A percentile compares a stretch with the other conserved stretches of the same genome.
phyloP scores from a whole-genome alignment of 2,888 invertebrate species.

The Lypha dubia region DNA sequence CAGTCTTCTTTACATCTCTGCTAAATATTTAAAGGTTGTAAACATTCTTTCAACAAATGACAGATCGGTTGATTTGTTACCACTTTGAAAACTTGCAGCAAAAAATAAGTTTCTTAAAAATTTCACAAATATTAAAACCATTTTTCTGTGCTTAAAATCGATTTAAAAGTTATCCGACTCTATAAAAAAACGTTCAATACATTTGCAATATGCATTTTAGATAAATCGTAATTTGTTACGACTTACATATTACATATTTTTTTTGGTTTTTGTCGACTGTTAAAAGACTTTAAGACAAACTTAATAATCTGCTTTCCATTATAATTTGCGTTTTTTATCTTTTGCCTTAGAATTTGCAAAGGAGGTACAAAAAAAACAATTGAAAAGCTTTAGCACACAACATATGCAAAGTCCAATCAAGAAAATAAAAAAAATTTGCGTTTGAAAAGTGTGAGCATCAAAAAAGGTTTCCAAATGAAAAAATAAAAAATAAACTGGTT shows the following conservation, averaged over 20 bases:
- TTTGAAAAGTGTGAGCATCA: conserved; percentile 31
- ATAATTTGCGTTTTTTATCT: neutral
- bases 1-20: no score
- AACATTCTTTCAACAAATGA: no score
- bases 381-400: conserved; percentile 18
- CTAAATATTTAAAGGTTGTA: no score
- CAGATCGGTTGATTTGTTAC: no score
- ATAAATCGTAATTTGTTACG: neutral
- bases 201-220: neutral
- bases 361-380: conserved; percentile 30
- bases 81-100: no score
- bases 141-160: no score
- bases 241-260: neutral
- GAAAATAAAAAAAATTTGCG: conserved; percentile 6
- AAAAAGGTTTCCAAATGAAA: conserved; percentile 22
- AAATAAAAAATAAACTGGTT: conserved; percentile 17
- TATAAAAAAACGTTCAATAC: no score
- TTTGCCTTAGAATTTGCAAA: neutral
- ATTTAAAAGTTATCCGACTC: no score
- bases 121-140: no score
- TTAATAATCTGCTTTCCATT: neutral
- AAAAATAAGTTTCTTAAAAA: no score
- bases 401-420: conserved; percentile 24
- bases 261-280: neutral
- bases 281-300: neutral